Percentiles rank a stretch among this genome's conserved stretches.
Conservation (phyloP, 2,888 invertebrate genomes). For the Parelbella ahira region DNA sequence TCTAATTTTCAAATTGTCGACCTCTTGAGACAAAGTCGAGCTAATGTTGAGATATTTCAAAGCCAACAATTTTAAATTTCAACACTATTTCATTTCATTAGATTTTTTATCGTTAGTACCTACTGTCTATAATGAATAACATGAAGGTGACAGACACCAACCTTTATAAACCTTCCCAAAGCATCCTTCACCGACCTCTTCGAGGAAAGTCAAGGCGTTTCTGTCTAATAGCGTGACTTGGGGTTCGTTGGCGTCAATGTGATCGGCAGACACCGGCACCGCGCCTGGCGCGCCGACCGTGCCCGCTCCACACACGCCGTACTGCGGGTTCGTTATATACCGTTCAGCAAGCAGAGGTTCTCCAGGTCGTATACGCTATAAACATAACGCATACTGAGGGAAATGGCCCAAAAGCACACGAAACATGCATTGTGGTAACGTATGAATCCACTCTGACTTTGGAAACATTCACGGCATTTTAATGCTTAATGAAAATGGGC, state of each 20-base stretch:
- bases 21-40: too few species aligned
- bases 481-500: too few species aligned
- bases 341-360: conserved; percentile 86
- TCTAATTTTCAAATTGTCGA: not conserved
- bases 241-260: conserved; percentile 50
- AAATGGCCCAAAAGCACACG: conserved; percentile 31
- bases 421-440: conserved; percentile 15
- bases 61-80: too few species aligned
- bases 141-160: conserved; percentile 53
- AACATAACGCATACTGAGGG: conserved; percentile 36
- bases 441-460: too few species aligned
- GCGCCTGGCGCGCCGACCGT: conserved; percentile 37
- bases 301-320: conserved; percentile 76
- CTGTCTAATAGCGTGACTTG: conserved; percentile 82
- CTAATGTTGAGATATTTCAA: too few species aligned
- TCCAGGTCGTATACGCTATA: conserved; percentile 74
- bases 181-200: conserved; percentile 92
- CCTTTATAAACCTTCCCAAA: conserved; percentile 95
- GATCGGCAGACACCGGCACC: conserved; percentile 37
- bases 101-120: too few species aligned
- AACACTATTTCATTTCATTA: too few species aligned
- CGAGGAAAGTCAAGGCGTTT: conserved; percentile 84
- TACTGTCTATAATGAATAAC: too few species aligned
- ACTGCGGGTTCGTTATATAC: conserved; percentile 89
- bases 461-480: too few species aligned